Evolutionary conservation across 2,797 vertebrate species (phyloP).

Genomic region (Karalla daura): DNA sequence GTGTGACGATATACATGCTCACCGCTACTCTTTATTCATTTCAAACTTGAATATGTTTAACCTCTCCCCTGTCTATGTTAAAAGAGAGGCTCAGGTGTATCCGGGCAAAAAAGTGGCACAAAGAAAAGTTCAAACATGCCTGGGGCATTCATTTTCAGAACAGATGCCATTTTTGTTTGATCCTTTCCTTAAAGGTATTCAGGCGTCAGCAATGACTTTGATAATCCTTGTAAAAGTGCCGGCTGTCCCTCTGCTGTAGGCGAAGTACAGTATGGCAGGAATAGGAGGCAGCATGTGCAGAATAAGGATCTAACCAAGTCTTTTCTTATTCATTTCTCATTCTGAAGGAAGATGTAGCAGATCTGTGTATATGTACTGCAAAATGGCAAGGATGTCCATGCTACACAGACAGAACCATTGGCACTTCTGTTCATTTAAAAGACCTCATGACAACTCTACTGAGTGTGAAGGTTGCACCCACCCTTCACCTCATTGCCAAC

Average conservation of each 20-base stretch:
- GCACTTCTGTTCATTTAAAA: too few species aligned
- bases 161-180: slow-evolving; percentile 30
- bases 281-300: slow-evolving; percentile 37
- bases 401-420: too few species aligned
- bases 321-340: not conserved
- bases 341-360: slow-evolving; percentile 3
- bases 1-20: slow-evolving; percentile 22
- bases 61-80: not conserved
- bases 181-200: slow-evolving; percentile 33
- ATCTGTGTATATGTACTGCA: slow-evolving; percentile 10
- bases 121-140: slow-evolving; percentile 37
- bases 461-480: too few species aligned
- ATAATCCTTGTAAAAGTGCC: slow-evolving; percentile 25
- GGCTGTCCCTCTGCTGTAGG: slow-evolving; percentile 22
- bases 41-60: slow-evolving; percentile 13
- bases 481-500: too few species aligned
- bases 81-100: not conserved
- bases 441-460: too few species aligned
- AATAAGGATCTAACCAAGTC: too few species aligned
- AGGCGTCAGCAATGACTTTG: slow-evolving; percentile 48
- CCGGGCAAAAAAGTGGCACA: slow-evolving; percentile 5
- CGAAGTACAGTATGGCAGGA: slow-evolving; percentile 5
- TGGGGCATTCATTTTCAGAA: slow-evolving; percentile 30
- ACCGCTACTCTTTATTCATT: slow-evolving; percentile 33
- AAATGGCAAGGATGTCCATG: too few species aligned